Evolutionary conservation across 2,888 invertebrate genomes (phyloP).

Genomic region (Esperia sulphurella): DNA sequence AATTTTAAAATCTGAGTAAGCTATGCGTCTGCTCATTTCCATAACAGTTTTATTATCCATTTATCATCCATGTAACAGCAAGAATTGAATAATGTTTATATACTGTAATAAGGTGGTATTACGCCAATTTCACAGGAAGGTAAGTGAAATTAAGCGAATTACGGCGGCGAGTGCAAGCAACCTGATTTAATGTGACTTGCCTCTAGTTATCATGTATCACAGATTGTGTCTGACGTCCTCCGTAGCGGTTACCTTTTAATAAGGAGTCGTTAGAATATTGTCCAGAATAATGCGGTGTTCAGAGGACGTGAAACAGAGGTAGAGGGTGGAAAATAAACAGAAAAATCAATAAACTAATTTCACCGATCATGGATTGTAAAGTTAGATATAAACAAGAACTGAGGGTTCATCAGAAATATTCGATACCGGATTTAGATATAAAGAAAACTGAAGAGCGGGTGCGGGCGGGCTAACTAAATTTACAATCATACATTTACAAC

Average conservation of each 20-base stretch:
- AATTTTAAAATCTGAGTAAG: constrained; percentile 2
- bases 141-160: constrained; percentile 71
- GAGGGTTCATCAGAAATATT: no score
- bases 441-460: no score
- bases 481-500: no score
- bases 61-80: constrained; percentile 21
- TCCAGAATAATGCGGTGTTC: constrained; percentile 38
- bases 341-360: no score
- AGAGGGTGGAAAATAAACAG: no score
- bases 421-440: no score
- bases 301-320: neutral
- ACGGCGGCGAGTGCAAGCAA: constrained; percentile 48
- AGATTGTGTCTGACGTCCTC: constrained; percentile 48
- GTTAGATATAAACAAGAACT: no score
- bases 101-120: constrained; percentile 50
- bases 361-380: no score
- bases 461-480: no score
- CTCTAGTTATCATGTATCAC: constrained; percentile 74
- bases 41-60: constrained; percentile 18
- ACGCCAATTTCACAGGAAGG: constrained; percentile 45
- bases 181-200: constrained; percentile 60
- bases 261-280: constrained; percentile 51
- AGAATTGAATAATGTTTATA: constrained; percentile 51
- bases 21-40: constrained; percentile 12
- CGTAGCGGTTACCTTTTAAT: constrained; percentile 60